Evolutionary conservation across 2,888 invertebrate genomes (phyloP), one percentile per base, ranked within the genome.

Genomic region (Zaprionus bogoriensis): DNA sequence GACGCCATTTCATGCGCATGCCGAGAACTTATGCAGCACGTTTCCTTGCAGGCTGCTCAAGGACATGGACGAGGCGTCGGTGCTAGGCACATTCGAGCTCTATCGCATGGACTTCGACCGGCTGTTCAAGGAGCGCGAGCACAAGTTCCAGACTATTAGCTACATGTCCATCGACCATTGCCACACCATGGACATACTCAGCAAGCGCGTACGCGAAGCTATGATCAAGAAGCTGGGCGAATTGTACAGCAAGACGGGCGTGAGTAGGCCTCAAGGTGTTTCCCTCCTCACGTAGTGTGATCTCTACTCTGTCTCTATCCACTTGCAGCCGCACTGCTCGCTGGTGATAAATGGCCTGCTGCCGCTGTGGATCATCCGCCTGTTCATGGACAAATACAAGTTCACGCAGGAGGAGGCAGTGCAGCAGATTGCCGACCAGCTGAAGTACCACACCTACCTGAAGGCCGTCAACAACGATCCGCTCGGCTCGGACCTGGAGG

Each of bases 311-410:
- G 3, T 42, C 5, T 41, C 9, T 22, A 7, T 17, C 5, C 1
- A 10, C 27, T 42, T 20, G 3, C 12, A 42, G 90, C 72, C 79
- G 1, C 72, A 84, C 36, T 52, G 42, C 3, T 72, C 84, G 7
- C 68, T 90, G 12, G 75, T 86, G 14, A 70, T 88, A 6, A 90
- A 90, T 52, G 90, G 87, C 0, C 55, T 90, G 41, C 65, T 90
- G 46, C 90, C 89, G 0, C 79, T 89, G 48, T 90, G 89, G 89
- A 74, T 89, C 7, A 67, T 89, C 2, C 74, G 80, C 4, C 67
- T 90, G 0, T 88, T 89, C 38, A 90, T 88, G 89, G 77, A 89
- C 25, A 81, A 77, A 27, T 88, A 73, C 45, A 70, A 79, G 2
- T 75, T 89, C 1, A 75, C 73, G 0, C 63, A 78, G 1, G 44